Base-by-base conservation (phyloP, 53 echinoderm and acorn worm species). In the Apostichopus leukothele region DNA sequence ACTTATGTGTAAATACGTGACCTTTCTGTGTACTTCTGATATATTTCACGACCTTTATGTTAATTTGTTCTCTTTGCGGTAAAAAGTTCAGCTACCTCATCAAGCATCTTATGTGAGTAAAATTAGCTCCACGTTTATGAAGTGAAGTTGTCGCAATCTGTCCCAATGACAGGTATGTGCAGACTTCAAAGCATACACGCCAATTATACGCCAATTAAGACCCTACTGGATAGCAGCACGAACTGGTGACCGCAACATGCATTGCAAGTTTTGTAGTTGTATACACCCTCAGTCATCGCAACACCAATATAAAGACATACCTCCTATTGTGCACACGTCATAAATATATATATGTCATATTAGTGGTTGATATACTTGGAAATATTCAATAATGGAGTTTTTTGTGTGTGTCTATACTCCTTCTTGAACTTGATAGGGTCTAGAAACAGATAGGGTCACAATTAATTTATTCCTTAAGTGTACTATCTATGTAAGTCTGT, bases 141-240 rank as follows among this genome's bases (percentile, higher is more conserved):
- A 81, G 6, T 16, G 20, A 81, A 54, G 54, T 81, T 81, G 81
- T 81, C 55, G 81, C 55, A 81, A 81, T 81, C 1, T 81, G 11
- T 81, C 55, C 20, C 20, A 81, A 54, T 81, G 59, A 81, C 81
- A 23, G 81, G 71, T 71, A 81, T 51, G 23, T 22, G 20, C 7
- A 54, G 54, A 54, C 55, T 54, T 55, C 81, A 81, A 81, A 81
- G 81, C 54, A 53, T 5, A 21, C 22, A 54, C 55, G 12, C 55
- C 54, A 54, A 81, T 81, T 81, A 81, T 51, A 23, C 54, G 81
- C 55, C 26, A 81, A 81, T 81, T 81, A 59, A 59, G 81, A 54
- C 81, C 59, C 81, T 55, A 54, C 59, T 54, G 55, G 81, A 54
- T 54, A 54, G 60, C 81, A 54, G 53, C 81, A 54, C 21, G 54